Conservation (phyloP, 37 sponge, comb jelly and placozoan genomes). For the Haliclona indistincta region DNA sequence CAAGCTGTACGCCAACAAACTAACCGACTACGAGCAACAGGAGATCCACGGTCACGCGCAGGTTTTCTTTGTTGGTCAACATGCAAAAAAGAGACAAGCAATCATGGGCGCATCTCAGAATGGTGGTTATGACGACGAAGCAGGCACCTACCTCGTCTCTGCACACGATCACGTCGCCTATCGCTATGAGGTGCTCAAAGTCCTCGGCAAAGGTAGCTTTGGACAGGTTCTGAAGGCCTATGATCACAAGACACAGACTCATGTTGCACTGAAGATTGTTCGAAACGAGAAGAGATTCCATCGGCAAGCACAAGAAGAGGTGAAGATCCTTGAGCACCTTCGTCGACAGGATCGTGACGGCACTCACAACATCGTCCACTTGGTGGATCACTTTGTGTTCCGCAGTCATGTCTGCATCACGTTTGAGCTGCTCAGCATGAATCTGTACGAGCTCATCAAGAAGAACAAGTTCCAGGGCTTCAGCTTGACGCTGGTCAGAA, state of each 20-base stretch:
- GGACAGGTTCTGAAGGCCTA: slow-evolving; percentile 98
- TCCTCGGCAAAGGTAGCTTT: slow-evolving; percentile 97
- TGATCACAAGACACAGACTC: slow-evolving; percentile 91
- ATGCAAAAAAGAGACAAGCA: slow-evolving; percentile 89
- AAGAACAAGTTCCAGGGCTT: slow-evolving; percentile 99
- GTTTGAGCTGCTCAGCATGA: slow-evolving; percentile 98
- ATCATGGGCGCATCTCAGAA: slow-evolving; percentile 85
- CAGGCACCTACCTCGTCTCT: slow-evolving; percentile 81
- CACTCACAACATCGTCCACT: slow-evolving; percentile 91
- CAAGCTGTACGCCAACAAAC: slow-evolving; percentile 91
- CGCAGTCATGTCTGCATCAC: slow-evolving; percentile 96
- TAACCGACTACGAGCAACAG: slow-evolving; percentile 91
- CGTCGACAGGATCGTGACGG: slow-evolving; percentile 90
- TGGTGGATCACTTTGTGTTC: slow-evolving; percentile 92
- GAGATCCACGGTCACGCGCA: slow-evolving; percentile 85
- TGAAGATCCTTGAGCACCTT: slow-evolving; percentile 91
- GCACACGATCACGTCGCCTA: slow-evolving; percentile 93
- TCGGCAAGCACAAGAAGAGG: slow-evolving; percentile 94
- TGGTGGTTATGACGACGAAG: slow-evolving; percentile 93
- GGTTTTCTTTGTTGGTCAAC: slow-evolving; percentile 94
- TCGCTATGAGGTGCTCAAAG: slow-evolving; percentile 93
- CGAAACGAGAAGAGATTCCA: slow-evolving; percentile 97
- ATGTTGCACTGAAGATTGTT: slow-evolving; percentile 95
- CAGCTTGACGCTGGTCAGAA: slow-evolving; percentile 92
- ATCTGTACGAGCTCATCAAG: slow-evolving; percentile 98